Base-by-base conservation (phyloP, 2,888 invertebrate species). In the Hirtodrosophila cameraria region DNA sequence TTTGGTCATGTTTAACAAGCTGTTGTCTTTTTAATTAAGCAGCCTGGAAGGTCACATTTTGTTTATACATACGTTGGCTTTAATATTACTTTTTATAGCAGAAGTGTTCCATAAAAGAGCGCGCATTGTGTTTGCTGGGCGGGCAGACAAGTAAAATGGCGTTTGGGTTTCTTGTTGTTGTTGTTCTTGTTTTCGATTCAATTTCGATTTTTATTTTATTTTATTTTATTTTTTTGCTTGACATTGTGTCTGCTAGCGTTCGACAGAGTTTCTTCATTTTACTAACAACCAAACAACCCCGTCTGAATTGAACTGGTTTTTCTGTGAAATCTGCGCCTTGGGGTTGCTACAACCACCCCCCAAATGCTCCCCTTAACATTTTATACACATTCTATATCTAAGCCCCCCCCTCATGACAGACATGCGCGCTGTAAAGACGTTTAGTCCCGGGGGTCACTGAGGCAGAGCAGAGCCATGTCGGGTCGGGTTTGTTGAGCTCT, bases 1-100 rank as follows among this genome's bases (percentile, higher is more conserved):
- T 64, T 41, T 54, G 57, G 59, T 61, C 68, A 70, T 87, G 74
- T 88, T 87, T 82, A 79, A 79, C 75, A 83, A 86, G 87, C 87
- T 75, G 85, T 87, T 87, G 86, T 87, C 69, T 69, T 75, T 86
- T 87, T 83, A 89, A 88, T 87, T 88, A 87, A 84, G 75, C 81
- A 69, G 61, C 46, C 61, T 42, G 46, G 75, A 79, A 82, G 83
- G 74, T 79, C 83, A 73, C 75, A 67, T 53, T 6, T 52, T 74
- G 58, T 53, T 35, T 49, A 49, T 41, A 54, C 59, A 31, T 35
- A 41, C 55, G 57, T 50, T 53, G 70, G 70, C 70, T 59, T 83
- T 70, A 68, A 70, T 62, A 64, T 43, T 35, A 64, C 46, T 35
- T 55, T 74, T 72, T 69, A 64, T 57, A 58, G 50, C 46, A 12